Evolutionary conservation across 92 coral and sea anemone species (phyloP).

Genomic region (Zoanthus sansibaricus): DNA sequence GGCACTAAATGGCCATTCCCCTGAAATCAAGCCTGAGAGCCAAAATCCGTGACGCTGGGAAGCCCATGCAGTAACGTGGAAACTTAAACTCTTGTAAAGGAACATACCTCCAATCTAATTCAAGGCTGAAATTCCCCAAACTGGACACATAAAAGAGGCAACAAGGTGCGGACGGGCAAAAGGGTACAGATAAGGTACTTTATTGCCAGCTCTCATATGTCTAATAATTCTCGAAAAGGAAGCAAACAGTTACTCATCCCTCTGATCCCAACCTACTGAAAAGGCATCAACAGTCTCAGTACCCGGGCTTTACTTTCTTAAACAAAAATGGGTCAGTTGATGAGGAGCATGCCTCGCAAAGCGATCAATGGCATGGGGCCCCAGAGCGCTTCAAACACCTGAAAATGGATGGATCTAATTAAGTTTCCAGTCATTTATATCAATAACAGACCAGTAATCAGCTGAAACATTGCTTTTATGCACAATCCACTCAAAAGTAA

Average conservation of each 20-base stretch:
- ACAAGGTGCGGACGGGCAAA: neutral
- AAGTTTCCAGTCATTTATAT: constrained; percentile 62
- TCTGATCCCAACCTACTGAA: constrained; percentile 50
- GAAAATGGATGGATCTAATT: constrained; percentile 54
- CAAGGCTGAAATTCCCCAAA: constrained; percentile 52
- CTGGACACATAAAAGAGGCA: constrained; percentile 6
- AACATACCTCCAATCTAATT: constrained; percentile 42
- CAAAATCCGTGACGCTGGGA: neutral
- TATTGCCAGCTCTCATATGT: too few relatives aligned
- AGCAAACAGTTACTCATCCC: constrained; percentile 71
- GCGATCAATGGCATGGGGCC: constrained; percentile 59
- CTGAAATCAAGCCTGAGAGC: neutral
- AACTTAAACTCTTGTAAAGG: constrained; percentile 16
- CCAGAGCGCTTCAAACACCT: constrained; percentile 54
- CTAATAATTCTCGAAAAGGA: neutral
- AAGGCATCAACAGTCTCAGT: constrained; percentile 73
- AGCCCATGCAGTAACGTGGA: neutral
- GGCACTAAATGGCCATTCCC: neutral
- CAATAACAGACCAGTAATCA: constrained; percentile 73
- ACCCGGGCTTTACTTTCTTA: constrained; percentile 63
- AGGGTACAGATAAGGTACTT: too few relatives aligned
- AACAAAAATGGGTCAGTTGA: constrained; percentile 64
- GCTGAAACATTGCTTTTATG: constrained; percentile 57
- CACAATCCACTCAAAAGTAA: constrained; percentile 64
- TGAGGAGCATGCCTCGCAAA: constrained; percentile 53